Evolutionary conservation across 2,113 vertebrate species (phyloP), one percentile per base, ranked within the genome.

Genomic region (Polyodon spathula): DNA sequence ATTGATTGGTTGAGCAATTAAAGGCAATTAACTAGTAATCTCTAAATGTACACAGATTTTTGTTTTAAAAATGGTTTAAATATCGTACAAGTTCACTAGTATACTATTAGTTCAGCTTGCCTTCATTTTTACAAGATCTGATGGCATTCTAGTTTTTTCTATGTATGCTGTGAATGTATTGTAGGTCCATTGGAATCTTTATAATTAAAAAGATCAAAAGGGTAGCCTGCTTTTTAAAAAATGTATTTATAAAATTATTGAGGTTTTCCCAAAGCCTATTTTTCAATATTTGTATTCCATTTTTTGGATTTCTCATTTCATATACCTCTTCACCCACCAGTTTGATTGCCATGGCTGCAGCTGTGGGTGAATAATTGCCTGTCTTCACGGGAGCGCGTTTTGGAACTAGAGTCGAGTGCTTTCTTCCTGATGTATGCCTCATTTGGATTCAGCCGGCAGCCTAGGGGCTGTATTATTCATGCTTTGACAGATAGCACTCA

Each of bases 391-490:
- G 84, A 89, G 87, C 85, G 78, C 86, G 89, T 90, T 88, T 85
- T 84, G 84, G 75, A 89, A 88, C 88, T 87, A 85, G 88, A 92
- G 92, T 90, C 82, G 89, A 92, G 91, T 89, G 89, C 90, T 92
- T 82, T 90, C 89, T 90, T 96, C 90, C 92, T 92, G 93, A 92
- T 90, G 89, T 87, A 87, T 81, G 92, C 88, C 92, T 96, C 93
- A 93, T 96, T 95, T 92, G 90, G 91, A 94, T 94, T 94, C 93
- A 86, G 88, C 91, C 86, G 78, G 78, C 91, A 92, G 93, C 92
- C 93, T 87, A 78, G 78, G 87, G 92, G 88, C 88, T 95, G 92
- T 90, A 94, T 98, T 95, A 96, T 97, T 95, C 93, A 97, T 96
- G 90, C 84, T 89, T 90, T 93, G 92, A 95, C 93, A 93, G 93